These are phyloP conservation scores for Encarsia formosa DNA, from an alignment of 2,888 invertebrate genomes.

Conservation along the genomic window DNA sequence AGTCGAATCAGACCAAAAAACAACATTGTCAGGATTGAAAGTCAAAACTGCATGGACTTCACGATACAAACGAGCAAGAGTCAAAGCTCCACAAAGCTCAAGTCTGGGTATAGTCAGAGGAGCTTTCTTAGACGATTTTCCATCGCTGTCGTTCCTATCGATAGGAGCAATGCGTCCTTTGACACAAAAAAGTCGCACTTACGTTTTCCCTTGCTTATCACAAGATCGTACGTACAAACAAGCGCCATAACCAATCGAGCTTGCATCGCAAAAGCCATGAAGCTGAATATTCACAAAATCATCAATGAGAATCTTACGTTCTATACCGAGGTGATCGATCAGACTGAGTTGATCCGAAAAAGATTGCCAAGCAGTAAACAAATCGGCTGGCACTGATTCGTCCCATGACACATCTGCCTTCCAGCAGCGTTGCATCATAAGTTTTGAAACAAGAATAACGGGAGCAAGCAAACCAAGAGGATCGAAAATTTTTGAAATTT, in stretches of 20 bases:
- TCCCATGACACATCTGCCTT: background rate
- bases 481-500: slow-evolving; percentile 5
- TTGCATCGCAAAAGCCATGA: background rate
- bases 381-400: background rate
- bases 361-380: background rate
- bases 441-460: background rate
- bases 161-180: background rate
- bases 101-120: background rate
- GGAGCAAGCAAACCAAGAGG: background rate
- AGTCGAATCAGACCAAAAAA: background rate
- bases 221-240: background rate
- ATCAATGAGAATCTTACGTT: background rate
- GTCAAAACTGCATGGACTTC: background rate
- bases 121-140: too few species aligned
- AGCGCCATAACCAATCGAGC: background rate
- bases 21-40: background rate
- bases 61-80: background rate
- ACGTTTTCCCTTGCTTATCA: background rate
- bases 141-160: too few species aligned
- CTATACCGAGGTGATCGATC: background rate
- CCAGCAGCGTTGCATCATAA: background rate
- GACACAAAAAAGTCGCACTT: background rate
- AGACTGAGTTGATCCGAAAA: background rate
- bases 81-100: slow-evolving; percentile 1
- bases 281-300: background rate